Conservation (phyloP, 2,797 vertebrate genomes). For the Danio albolineatus region DNA sequence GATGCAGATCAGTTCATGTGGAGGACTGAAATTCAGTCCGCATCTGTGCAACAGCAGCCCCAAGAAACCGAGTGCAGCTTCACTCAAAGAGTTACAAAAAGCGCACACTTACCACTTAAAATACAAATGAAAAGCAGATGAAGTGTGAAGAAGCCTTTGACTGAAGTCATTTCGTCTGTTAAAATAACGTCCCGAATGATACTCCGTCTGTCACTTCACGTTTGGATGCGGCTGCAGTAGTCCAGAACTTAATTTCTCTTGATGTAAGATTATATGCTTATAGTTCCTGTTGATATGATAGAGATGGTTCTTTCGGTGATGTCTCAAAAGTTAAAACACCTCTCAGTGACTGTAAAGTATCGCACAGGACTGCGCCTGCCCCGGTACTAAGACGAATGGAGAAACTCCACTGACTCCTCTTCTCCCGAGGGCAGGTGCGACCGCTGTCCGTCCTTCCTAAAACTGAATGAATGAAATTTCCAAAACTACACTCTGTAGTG, state of each 20-base stretch:
- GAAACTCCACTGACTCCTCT: slow-evolving; percentile 47
- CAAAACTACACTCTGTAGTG: slow-evolving; percentile 1
- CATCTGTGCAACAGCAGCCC: slow-evolving; percentile 12
- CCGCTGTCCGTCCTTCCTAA: slow-evolving; percentile 37
- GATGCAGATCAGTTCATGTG: not conserved
- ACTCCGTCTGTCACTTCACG: slow-evolving; percentile 9
- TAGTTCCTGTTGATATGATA: not conserved
- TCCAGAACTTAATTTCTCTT: slow-evolving; percentile 38
- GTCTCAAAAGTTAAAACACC: not conserved
- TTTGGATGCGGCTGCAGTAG: slow-evolving; percentile 17
- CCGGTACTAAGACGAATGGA: slow-evolving; percentile 53
- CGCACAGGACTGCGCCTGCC: slow-evolving; percentile 42
- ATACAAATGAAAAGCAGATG: slow-evolving; percentile 68
- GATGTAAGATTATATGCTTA: not conserved
- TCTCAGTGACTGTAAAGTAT: slow-evolving; percentile 37
- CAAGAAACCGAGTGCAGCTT: not conserved
- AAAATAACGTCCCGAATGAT: slow-evolving; percentile 33
- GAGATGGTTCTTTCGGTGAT: slow-evolving; percentile 1
- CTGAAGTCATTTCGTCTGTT: slow-evolving; percentile 70
- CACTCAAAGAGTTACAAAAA: not conserved
- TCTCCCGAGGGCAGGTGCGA: slow-evolving; percentile 76
- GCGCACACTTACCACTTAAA: slow-evolving; percentile 70
- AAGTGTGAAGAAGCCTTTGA: slow-evolving; percentile 27
- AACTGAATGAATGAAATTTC: slow-evolving; percentile 34
- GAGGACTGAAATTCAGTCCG: not conserved